Conservation (phyloP, 2,113 vertebrate species). For the Coptodon rendalli region DNA sequence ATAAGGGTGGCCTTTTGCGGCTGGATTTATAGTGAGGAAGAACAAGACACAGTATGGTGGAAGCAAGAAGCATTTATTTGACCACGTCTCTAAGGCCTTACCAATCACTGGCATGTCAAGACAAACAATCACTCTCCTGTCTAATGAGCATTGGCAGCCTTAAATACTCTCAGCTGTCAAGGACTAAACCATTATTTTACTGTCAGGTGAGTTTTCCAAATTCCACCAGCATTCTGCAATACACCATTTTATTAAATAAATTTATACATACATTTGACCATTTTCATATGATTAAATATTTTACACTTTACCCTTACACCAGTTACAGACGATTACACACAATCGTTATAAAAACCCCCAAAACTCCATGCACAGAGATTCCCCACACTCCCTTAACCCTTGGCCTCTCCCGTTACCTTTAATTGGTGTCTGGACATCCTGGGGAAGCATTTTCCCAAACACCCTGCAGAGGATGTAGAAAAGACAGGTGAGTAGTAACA, state of each 20-base stretch:
- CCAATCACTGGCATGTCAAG: neutral
- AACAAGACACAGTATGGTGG: neutral
- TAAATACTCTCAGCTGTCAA: neutral
- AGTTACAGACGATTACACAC: neutral
- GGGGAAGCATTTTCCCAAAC: neutral
- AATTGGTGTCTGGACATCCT: neutral
- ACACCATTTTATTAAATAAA: neutral
- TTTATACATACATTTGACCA: neutral
- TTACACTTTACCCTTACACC: neutral
- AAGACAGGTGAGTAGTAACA: neutral
- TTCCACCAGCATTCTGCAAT: neutral
- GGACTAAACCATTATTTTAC: neutral
- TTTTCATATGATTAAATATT: neutral
- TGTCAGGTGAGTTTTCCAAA: neutral
- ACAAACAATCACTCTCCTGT: neutral
- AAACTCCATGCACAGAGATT: neutral
- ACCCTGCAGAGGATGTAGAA: neutral
- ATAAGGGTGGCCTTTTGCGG: neutral
- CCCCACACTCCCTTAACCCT: neutral
- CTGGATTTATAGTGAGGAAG: neutral
- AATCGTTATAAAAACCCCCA: neutral
- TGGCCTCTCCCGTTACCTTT: neutral
- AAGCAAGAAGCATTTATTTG: neutral
- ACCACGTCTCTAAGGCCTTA: neutral
- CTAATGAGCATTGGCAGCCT: neutral